Percentiles rank a stretch among this genome's conserved stretches.
Conservation (phyloP, 2,113 vertebrate species). For the Furnarius figulus region DNA sequence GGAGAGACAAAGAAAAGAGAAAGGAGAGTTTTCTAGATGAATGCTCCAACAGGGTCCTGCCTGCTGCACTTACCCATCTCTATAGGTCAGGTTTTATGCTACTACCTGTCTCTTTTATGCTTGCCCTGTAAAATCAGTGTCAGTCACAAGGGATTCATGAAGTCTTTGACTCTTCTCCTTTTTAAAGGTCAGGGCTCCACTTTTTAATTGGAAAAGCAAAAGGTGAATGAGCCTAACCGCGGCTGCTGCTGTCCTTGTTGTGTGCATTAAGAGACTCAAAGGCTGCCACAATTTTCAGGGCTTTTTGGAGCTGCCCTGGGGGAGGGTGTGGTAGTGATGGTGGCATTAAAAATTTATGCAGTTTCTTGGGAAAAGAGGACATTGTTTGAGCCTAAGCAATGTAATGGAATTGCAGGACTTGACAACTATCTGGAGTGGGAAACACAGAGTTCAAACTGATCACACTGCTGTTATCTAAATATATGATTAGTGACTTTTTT, state of each 20-base stretch:
- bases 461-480: background rate
- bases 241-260: background rate
- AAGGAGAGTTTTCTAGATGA: background rate
- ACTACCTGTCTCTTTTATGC: constrained; percentile 48
- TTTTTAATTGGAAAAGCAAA: constrained; percentile 59
- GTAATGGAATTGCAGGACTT: background rate
- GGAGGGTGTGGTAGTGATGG: too few species aligned
- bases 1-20: background rate
- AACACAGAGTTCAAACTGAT: background rate
- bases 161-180: constrained; percentile 43
- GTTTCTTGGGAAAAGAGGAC: background rate
- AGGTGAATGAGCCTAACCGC: background rate
- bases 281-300: background rate
- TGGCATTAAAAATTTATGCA: background rate
- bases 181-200: constrained; percentile 47
- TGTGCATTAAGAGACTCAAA: background rate
- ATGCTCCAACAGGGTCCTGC: background rate
- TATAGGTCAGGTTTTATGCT: constrained; percentile 52
- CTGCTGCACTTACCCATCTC: background rate
- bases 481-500: background rate
- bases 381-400: background rate
- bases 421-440: background rate
- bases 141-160: constrained; percentile 23
- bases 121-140: constrained; percentile 36
- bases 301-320: accelerated